phyloP scores from a whole-genome alignment of 2,113 vertebrate genomes.

The Salvelinus fontinalis region DNA sequence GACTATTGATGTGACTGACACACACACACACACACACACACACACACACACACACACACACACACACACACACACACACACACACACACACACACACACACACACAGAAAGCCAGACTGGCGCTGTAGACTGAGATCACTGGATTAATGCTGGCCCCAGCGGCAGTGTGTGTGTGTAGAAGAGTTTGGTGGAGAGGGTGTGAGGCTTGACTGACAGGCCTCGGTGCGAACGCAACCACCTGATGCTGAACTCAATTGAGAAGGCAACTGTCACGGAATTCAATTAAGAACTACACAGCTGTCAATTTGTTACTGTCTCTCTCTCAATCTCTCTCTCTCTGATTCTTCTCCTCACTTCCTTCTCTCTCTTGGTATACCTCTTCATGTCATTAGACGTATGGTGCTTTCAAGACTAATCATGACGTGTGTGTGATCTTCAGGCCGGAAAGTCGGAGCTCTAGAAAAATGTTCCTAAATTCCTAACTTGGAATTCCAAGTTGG shows the following conservation, averaged over 20 bases:
- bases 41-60: not conserved
- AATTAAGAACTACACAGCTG: constrained; percentile 30
- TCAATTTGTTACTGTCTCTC: not conserved
- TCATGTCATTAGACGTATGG: not conserved
- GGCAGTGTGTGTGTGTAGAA: constrained; percentile 3
- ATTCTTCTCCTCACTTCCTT: not conserved
- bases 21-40: not conserved
- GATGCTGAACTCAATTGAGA: constrained; percentile 21
- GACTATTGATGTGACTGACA: not conserved
- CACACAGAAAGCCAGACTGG: no score
- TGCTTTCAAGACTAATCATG: not conserved
- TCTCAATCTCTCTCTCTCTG: not conserved
- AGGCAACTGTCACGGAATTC: constrained; percentile 39
- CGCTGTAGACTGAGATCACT: not conserved
- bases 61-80: not conserved
- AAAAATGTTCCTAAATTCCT: no score
- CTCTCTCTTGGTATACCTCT: constrained; percentile 1
- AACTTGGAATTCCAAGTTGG: no score
- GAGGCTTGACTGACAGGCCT: constrained; percentile 23
- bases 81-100: not conserved
- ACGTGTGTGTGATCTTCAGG: no score
- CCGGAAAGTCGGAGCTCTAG: no score
- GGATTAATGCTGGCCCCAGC: not conserved
- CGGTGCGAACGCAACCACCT: constrained; percentile 4
- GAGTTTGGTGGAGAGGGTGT: not conserved